Evolutionary conservation across 1,140 invertebrate species (phyloP).

Genomic region (Euwallacea similis): DNA sequence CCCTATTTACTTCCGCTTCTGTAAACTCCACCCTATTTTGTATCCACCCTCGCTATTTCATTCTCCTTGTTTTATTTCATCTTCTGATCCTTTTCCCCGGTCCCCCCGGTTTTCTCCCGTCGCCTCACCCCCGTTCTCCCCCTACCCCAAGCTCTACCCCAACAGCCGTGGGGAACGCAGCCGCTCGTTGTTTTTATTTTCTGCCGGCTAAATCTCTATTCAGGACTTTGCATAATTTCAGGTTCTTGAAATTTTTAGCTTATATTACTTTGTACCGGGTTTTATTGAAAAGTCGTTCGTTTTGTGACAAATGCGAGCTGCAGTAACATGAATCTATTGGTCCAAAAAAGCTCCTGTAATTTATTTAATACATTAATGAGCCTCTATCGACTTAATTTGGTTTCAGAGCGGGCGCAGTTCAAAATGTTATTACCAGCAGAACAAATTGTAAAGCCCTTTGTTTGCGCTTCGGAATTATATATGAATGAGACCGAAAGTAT

Average conservation of each 20-base stretch:
- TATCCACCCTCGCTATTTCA: constrained; percentile 55
- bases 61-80: constrained; percentile 56
- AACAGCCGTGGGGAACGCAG: constrained; percentile 21
- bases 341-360: background rate
- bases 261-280: constrained; percentile 11
- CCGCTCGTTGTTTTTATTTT: constrained; percentile 51
- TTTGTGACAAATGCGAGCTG: background rate
- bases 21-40: constrained; percentile 57
- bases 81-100: constrained; percentile 51
- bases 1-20: constrained; percentile 56
- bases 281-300: constrained; percentile 9
- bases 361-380: constrained; percentile 5
- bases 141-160: constrained; percentile 6
- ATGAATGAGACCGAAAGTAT: constrained; percentile 26
- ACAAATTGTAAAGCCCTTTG: constrained; percentile 20
- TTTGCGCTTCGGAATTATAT: constrained; percentile 17
- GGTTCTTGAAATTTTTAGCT: constrained; percentile 47
- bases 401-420: constrained; percentile 7
- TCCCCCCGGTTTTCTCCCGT: constrained; percentile 27
- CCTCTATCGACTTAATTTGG: constrained; percentile 1
- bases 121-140: constrained; percentile 15
- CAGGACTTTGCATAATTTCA: constrained; percentile 53
- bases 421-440: constrained; percentile 23
- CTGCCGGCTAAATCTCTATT: constrained; percentile 50
- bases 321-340: background rate